phyloP scores from a whole-genome alignment of 2,797 vertebrate genomes.

The Oreonectes daqikongensis region DNA sequence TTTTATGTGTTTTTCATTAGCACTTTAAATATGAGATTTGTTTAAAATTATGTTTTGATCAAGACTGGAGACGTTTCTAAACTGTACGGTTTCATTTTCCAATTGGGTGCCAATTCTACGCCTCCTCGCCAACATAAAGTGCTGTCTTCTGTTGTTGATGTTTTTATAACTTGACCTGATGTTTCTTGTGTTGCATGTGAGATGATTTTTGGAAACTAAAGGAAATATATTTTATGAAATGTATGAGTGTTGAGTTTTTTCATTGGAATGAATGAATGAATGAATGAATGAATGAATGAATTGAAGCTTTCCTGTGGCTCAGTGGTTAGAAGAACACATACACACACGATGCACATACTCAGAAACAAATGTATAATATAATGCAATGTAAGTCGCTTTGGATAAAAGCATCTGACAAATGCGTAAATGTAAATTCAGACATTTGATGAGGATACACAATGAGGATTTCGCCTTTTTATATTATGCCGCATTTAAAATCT shows the following conservation, averaged over 20 bases:
- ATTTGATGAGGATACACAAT: not conserved
- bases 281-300: too few relatives aligned
- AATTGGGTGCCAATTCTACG: slow-evolving; percentile 70
- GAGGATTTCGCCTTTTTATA: not conserved
- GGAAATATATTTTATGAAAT: slow-evolving; percentile 79
- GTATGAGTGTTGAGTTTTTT: slow-evolving; percentile 56
- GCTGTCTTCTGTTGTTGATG: slow-evolving; percentile 66
- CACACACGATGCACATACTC: too few relatives aligned
- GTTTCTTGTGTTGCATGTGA: slow-evolving; percentile 77
- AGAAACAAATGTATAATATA: too few relatives aligned
- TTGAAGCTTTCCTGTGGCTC: too few relatives aligned
- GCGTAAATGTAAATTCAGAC: slow-evolving; percentile 8
- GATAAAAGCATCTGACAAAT: too few relatives aligned
- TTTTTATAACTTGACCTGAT: slow-evolving; percentile 71
- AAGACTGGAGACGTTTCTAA: slow-evolving; percentile 57
- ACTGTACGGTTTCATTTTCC: slow-evolving; percentile 70
- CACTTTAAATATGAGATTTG: slow-evolving; percentile 71
- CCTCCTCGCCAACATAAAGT: slow-evolving; percentile 59
- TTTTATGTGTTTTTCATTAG: slow-evolving; percentile 71
- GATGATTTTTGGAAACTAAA: slow-evolving; percentile 74
- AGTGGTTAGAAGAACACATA: too few relatives aligned
- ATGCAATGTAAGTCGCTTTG: too few relatives aligned
- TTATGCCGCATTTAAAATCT: not conserved
- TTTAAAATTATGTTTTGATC: slow-evolving; percentile 69
- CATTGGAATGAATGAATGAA: too few relatives aligned